Percentiles rank a stretch among this genome's conserved stretches.
Evolutionary conservation across 1,140 invertebrate genomes (phyloP).

Genomic region (Neoseiulus cucumeris): DNA sequence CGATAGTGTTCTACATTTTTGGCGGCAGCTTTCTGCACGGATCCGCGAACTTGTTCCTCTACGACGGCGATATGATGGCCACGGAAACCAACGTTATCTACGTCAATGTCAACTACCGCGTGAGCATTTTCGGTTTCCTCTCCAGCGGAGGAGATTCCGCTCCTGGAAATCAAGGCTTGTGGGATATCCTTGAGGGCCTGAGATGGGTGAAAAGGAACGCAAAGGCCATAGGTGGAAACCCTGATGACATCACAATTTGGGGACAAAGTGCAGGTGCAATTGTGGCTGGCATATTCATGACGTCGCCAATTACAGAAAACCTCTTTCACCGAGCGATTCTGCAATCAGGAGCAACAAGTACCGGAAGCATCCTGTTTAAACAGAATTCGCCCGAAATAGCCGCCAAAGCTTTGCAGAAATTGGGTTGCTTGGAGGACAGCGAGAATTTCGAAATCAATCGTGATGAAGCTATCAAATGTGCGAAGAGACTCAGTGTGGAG

Average conservation of each 20-base stretch:
- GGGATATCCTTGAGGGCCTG: slow-evolving; percentile 25
- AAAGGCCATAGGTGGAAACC: slow-evolving; percentile 35
- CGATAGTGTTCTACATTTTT: slow-evolving; percentile 57
- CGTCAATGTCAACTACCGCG: slow-evolving; percentile 46
- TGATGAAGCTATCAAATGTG: not conserved
- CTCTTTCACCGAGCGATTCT: not conserved
- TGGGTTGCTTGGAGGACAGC: not conserved
- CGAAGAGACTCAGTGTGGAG: not conserved
- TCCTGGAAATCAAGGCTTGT: slow-evolving; percentile 28
- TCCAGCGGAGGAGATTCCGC: slow-evolving; percentile 23
- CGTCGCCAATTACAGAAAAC: not conserved
- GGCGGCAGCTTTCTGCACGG: slow-evolving; percentile 46
- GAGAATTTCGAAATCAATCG: not conserved
- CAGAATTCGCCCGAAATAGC: not conserved
- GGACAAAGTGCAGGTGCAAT: slow-evolving; percentile 22
- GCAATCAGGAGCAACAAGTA: not conserved
- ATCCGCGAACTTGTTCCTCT: slow-evolving; percentile 34
- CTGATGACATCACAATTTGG: slow-evolving; percentile 28
- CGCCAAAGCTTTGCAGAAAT: not conserved
- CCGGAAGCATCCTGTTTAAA: not conserved
- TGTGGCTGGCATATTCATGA: not conserved
- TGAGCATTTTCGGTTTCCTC: slow-evolving; percentile 33
- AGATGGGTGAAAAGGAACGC: slow-evolving; percentile 30
- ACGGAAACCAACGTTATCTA: slow-evolving; percentile 41
- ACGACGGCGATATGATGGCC: slow-evolving; percentile 41